These are phyloP conservation scores for Galaxias olidus DNA, from an alignment of 2,797 vertebrate species.

Conservation along the genomic window DNA sequence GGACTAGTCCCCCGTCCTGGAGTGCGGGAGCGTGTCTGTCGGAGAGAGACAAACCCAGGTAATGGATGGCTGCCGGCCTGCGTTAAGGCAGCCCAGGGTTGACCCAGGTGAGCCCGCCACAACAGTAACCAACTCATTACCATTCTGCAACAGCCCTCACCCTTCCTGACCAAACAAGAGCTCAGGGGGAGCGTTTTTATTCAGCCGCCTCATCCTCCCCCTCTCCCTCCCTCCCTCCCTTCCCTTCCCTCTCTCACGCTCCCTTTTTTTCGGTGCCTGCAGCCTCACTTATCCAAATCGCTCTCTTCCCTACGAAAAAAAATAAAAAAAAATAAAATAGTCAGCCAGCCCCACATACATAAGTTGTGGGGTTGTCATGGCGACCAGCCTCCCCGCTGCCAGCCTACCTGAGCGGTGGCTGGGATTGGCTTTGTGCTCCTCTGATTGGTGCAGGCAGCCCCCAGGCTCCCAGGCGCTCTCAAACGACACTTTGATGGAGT, in stretches of 20 bases:
- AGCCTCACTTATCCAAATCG: constrained; percentile 57
- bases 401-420: constrained; percentile 60
- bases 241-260: neutral
- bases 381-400: constrained; percentile 69
- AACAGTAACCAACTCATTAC: constrained; percentile 19
- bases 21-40: no score
- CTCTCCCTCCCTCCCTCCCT: constrained; percentile 10
- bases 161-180: constrained; percentile 16
- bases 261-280: constrained; percentile 12
- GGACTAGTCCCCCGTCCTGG: no score
- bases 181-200: constrained; percentile 14
- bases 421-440: constrained; percentile 72
- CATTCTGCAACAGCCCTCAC: constrained; percentile 28
- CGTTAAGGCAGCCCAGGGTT: neutral
- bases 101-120: neutral
- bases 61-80: no score
- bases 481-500: constrained; percentile 81
- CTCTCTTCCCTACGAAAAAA: constrained; percentile 33
- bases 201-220: neutral
- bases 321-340: constrained; percentile 31
- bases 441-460: constrained; percentile 74
- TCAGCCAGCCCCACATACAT: constrained; percentile 26
- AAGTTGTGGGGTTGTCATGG: constrained; percentile 72
- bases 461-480: constrained; percentile 65
- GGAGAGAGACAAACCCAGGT: no score